These are phyloP conservation scores for Eulimnadia texana DNA, from an alignment of 1,140 invertebrate species.

Conservation along the genomic window DNA sequence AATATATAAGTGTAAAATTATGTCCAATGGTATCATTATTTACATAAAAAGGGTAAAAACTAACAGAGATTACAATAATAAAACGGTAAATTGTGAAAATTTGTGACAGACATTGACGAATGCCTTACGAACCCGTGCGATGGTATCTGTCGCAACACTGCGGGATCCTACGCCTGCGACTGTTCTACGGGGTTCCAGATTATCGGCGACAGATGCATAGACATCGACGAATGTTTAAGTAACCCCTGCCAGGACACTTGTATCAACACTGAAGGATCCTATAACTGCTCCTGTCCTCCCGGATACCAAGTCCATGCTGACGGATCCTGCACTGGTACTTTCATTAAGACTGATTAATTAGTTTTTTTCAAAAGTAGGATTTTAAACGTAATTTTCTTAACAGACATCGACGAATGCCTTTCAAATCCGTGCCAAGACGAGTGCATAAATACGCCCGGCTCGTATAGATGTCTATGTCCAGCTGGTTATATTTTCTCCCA, in stretches of 20 bases:
- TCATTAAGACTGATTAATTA: too few relatives aligned
- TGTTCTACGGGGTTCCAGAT: conserved; percentile 57
- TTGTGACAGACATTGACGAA: conserved; percentile 49
- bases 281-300: conserved; percentile 60
- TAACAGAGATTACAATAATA: too few relatives aligned
- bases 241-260: conserved; percentile 49
- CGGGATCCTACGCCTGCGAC: conserved; percentile 64
- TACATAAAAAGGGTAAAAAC: too few relatives aligned
- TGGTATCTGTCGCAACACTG: conserved; percentile 58
- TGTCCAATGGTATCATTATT: too few relatives aligned
- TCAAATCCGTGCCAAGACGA: conserved; percentile 22
- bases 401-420: conserved; percentile 20
- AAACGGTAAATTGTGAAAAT: too few relatives aligned
- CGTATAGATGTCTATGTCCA: conserved; percentile 67
- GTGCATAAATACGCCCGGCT: conserved; percentile 67
- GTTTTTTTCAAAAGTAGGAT: too few relatives aligned
- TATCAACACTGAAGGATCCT: conserved; percentile 70
- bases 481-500: conserved; percentile 45
- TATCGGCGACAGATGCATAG: conserved; percentile 39
- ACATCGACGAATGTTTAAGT: conserved; percentile 59
- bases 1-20: too few relatives aligned
- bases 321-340: conserved; percentile 9
- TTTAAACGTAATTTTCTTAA: not conserved
- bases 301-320: conserved; percentile 41
- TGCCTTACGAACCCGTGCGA: conserved; percentile 48